Percentiles rank a stretch among this genome's conserved stretches.
Conservation (phyloP, 2,113 vertebrate genomes). For the Gymnocephalus cernua region DNA sequence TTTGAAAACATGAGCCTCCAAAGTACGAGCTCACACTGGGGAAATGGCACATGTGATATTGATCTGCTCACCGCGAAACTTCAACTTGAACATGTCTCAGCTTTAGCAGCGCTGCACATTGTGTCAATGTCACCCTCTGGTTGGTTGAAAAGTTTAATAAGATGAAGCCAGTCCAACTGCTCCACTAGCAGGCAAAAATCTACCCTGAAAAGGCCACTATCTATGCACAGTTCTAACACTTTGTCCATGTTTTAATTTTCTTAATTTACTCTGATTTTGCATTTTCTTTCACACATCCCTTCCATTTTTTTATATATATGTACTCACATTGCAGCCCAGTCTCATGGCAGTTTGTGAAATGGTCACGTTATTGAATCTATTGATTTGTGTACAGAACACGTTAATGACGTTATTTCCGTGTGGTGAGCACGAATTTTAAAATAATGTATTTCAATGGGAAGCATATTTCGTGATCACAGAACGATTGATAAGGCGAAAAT, state of each 20-base stretch:
- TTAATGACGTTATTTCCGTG: too few relatives aligned
- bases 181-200: background rate
- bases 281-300: background rate
- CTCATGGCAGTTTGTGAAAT: too few relatives aligned
- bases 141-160: slow-evolving; percentile 16
- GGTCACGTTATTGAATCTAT: too few relatives aligned
- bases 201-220: background rate
- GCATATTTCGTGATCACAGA: too few relatives aligned
- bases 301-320: background rate
- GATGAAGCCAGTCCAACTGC: background rate
- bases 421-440: too few relatives aligned
- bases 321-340: too few relatives aligned
- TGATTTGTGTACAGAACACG: too few relatives aligned
- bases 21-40: background rate
- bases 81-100: background rate
- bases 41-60: slow-evolving; percentile 28
- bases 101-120: background rate
- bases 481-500: too few relatives aligned
- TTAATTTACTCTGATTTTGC: background rate
- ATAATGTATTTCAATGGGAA: too few relatives aligned
- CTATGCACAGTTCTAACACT: background rate
- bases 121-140: slow-evolving; percentile 8
- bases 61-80: slow-evolving; percentile 19
- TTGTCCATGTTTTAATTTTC: background rate
- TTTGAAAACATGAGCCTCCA: background rate